Conservation (phyloP, 2,797 vertebrate species). For the Tadarida brasiliensis region DNA sequence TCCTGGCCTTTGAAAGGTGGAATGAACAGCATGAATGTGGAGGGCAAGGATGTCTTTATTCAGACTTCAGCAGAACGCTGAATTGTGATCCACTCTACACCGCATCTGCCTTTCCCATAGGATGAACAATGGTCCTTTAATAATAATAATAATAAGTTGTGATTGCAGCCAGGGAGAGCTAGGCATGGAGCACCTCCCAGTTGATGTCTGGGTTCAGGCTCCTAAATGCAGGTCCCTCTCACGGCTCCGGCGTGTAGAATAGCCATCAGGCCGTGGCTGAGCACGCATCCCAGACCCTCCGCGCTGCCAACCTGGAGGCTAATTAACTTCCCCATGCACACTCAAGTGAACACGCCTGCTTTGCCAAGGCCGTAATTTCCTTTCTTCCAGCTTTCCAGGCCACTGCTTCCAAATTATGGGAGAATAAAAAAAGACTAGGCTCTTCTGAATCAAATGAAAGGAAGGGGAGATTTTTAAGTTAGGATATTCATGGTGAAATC, state of each 20-base stretch:
- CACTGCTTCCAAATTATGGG: not conserved
- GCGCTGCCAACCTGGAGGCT: not conserved
- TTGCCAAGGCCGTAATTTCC: not conserved
- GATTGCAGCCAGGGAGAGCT: not conserved
- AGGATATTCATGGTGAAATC: not conserved
- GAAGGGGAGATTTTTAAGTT: not conserved
- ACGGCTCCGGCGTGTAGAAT: not conserved
- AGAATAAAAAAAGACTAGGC: not conserved
- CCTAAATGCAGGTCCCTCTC: not conserved
- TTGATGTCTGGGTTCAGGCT: rapidly evolving
- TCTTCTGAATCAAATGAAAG: not conserved
- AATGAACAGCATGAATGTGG: not conserved
- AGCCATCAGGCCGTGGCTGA: not conserved
- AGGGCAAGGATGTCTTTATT: not conserved
- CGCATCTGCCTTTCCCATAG: not conserved
- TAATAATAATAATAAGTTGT: not conserved
- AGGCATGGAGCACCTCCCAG: not conserved
- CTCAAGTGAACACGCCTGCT: no score
- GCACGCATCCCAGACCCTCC: not conserved
- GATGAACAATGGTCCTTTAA: not conserved
- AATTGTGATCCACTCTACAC: not conserved
- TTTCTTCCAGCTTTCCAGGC: conserved; percentile 1
- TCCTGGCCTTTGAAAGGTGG: not conserved
- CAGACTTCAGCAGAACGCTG: not conserved
- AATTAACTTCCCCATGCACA: not conserved